Evolutionary conservation across 2,113 vertebrate genomes (phyloP), one percentile per base, ranked within the genome.

Genomic region (Polypterus senegalus): DNA sequence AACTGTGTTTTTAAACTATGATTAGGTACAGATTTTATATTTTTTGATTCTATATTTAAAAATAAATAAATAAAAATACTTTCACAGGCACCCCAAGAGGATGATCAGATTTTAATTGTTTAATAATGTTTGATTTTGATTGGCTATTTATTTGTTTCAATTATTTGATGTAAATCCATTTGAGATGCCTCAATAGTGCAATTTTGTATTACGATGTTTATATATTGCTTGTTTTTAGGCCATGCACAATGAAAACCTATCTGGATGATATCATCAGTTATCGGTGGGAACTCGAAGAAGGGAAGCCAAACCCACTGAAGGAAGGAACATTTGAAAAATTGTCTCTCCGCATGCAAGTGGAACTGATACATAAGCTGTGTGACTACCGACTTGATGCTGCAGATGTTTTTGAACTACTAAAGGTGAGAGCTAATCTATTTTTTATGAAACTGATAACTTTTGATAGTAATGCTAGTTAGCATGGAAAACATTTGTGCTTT

Each of bases 241-340:
- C 90, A 45, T 83, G 94, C 81, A 89, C 89, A 0, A 97, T 91
- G 73, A 88, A 92, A 76, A 82, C 88, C 69, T 99, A 97, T 79
- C 84, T 99, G 68, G 92, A 98, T 47, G 96, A 98, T 81, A 97
- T 99, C 74, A 97, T 99, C 75, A 97, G 88, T 80, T 97, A 97
- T 73, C 87, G 95, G 53, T 99, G 94, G 95, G 94, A 97, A 73
- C 82, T 97, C 65, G 95, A 99, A 65, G 95, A 99, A 72, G 94
- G 96, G 47, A 95, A 96, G 53, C 91, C 94, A 59, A 98, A 99
- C 74, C 96, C 94, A 0, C 73, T 99, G 54, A 69, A 86, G 47
- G 88, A 93, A 54, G 81, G 79, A 53, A 73, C 79, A 43, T 97
- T 97, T 68, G 89, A 96, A 72, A 87, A 84, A 59, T 86, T 97